phyloP scores from a whole-genome alignment of 2,113 vertebrate genomes.

The Serinus canaria region DNA sequence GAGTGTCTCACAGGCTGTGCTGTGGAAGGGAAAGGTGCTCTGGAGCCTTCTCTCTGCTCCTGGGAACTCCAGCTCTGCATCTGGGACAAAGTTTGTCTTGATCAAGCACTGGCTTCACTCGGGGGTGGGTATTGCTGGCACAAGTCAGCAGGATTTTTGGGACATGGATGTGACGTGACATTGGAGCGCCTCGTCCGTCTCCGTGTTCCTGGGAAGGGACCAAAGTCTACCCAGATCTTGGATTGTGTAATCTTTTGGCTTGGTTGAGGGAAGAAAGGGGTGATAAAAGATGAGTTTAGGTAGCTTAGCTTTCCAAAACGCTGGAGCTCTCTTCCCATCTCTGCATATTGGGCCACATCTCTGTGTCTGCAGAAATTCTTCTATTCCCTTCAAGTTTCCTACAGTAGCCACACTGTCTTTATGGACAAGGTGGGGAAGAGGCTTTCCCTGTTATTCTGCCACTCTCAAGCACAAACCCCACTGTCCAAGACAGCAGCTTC shows the following conservation, averaged over 20 bases:
- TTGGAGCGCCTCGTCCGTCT: fast-evolving
- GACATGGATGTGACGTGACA: fast-evolving
- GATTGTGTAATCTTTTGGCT: neutral
- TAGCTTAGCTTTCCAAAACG: neutral
- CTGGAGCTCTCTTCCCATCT: neutral
- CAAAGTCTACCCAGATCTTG: neutral
- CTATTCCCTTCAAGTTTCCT: neutral
- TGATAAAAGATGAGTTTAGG: neutral
- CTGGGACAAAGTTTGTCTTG: neutral
- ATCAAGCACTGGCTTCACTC: neutral
- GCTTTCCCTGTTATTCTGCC: neutral
- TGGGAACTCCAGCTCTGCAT: neutral
- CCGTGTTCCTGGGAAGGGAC: neutral
- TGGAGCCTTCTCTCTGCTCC: neutral
- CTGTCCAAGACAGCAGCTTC: neutral
- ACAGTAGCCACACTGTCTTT: neutral
- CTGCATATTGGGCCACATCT: neutral
- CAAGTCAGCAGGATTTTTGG: neutral
- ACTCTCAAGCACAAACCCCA: neutral
- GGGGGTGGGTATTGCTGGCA: neutral
- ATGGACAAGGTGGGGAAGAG: neutral
- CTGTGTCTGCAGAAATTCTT: neutral
- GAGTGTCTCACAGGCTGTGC: neutral
- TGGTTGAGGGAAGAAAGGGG: neutral
- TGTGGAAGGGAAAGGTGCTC: neutral